phyloP scores from a whole-genome alignment of 2,113 vertebrate species.

The Scolopax mira region DNA sequence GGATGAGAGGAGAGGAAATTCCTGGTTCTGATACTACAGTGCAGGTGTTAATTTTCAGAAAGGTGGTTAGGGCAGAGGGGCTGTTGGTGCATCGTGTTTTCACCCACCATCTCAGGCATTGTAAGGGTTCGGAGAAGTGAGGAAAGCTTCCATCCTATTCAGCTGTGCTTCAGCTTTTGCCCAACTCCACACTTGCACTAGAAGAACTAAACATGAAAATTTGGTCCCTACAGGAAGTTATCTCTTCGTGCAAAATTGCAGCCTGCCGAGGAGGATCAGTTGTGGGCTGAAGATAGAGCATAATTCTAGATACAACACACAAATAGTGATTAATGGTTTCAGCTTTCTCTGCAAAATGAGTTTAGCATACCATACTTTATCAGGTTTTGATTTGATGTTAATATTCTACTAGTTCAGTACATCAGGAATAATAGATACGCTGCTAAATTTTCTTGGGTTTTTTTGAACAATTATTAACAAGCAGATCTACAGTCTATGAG shows the following conservation, averaged over 20 bases:
- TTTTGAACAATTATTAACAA: background rate
- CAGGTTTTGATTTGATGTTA: background rate
- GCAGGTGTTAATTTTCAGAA: background rate
- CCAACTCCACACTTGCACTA: background rate
- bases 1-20: background rate
- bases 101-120: background rate
- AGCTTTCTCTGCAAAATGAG: background rate
- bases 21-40: background rate
- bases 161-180: background rate
- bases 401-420: background rate
- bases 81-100: background rate
- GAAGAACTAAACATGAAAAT: background rate
- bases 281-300: fast-evolving
- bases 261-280: too few species aligned
- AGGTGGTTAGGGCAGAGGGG: background rate
- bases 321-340: fast-evolving
- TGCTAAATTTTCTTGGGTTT: background rate
- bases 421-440: background rate
- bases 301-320: background rate
- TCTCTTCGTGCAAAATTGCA: background rate
- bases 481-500: background rate
- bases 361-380: background rate
- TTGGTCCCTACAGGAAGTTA: background rate
- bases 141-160: background rate
- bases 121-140: background rate